Conservation (phyloP, 2,113 vertebrate genomes). For the Nothocercus nigrocapillus region DNA sequence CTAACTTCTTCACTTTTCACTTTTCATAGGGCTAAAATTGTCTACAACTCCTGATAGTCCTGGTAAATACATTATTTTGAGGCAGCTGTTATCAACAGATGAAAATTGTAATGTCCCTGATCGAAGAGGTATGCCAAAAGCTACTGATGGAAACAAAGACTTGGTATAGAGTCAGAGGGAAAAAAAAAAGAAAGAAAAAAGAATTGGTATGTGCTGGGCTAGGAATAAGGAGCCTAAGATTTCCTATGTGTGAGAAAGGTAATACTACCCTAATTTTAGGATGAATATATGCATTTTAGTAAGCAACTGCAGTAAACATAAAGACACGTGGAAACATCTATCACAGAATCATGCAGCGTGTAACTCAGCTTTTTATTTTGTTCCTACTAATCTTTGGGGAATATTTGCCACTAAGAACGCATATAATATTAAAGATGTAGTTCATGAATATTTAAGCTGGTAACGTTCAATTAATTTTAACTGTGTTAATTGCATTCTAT, state of each 20-base stretch:
- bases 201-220: background rate
- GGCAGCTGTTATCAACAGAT: background rate
- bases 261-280: background rate
- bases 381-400: background rate
- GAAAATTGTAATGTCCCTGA: rapidly evolving
- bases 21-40: background rate
- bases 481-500: background rate
- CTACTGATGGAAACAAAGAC: background rate
- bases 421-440: background rate
- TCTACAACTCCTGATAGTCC: no score
- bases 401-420: background rate
- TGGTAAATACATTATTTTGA: background rate
- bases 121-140: background rate
- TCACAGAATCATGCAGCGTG: background rate
- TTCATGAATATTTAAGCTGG: background rate
- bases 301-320: background rate
- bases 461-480: background rate
- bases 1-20: background rate
- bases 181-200: background rate
- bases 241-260: background rate
- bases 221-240: background rate
- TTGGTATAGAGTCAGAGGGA: background rate
- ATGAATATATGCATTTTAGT: background rate
- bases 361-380: background rate
- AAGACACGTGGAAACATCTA: background rate